A percentile compares a stretch with the other conserved stretches of the same genome.
phyloP scores from a whole-genome alignment of 2,888 invertebrate species.

The Zaprionus obscuricornis region DNA sequence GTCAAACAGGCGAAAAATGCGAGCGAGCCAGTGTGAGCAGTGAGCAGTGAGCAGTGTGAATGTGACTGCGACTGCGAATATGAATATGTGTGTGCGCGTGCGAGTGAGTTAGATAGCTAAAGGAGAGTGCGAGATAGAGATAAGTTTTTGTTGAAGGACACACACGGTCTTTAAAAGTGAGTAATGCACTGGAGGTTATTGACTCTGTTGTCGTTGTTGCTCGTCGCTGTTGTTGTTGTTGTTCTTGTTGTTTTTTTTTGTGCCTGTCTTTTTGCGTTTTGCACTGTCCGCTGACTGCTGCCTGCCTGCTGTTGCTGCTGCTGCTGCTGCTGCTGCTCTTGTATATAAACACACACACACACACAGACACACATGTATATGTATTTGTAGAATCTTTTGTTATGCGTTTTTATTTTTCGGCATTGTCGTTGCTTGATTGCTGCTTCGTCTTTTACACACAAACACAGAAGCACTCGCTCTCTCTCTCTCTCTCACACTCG shows the following conservation, averaged over 20 bases:
- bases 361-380: conserved; percentile 8
- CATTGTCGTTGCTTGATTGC: conserved; percentile 52
- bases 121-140: conserved; percentile 61
- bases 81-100: too few relatives aligned
- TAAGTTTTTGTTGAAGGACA: conserved; percentile 82
- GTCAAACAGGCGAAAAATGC: conserved; percentile 36
- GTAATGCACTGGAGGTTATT: conserved; percentile 81
- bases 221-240: conserved; percentile 22
- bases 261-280: conserved; percentile 46
- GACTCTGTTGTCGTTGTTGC: conserved; percentile 58
- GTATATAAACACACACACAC: too few relatives aligned
- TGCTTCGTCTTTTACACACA: conserved; percentile 17
- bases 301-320: conserved; percentile 10
- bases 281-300: conserved; percentile 59
- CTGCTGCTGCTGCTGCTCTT: too few relatives aligned
- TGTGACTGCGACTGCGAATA: too few relatives aligned
- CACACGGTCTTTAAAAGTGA: conserved; percentile 82
- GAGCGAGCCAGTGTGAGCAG: conserved; percentile 14
- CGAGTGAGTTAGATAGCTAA: conserved; percentile 24
- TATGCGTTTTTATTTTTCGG: conserved; percentile 72
- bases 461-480: neutral
- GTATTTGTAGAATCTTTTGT: conserved; percentile 65
- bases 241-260: conserved; percentile 11
- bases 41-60: too few relatives aligned
- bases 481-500: neutral